Evolutionary conservation across 2,113 vertebrate genomes (phyloP), one percentile per base, ranked within the genome.

Genomic region (Pleuronectes platessa): DNA sequence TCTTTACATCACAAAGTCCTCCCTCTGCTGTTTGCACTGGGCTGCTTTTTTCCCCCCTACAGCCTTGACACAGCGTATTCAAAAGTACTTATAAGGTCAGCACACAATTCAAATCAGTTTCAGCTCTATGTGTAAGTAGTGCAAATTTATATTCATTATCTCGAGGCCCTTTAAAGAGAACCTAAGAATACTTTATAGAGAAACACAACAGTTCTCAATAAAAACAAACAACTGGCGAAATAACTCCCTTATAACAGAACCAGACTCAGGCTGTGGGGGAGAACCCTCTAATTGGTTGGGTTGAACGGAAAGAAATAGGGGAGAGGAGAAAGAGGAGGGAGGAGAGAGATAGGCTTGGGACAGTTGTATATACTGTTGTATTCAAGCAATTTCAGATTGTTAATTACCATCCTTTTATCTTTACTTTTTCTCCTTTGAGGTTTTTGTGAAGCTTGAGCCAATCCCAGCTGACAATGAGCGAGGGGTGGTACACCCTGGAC

Each of bases 1-100:
- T 74, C 71, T 85, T 74, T 66, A 37, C 42, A 26, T 90, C 83
- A 76, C 10, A 17, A n/a, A 68, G 79, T 40, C 47, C 51, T 47
- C 23, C 35, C 53, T 74, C 61, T 60, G 83, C 76, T 68, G 59
- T 71, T 71, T 67, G 71, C 40, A n/a, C 54, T 1, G 37, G 14
- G 65, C 63, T 42, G 63, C 15, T 71, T 74, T 71, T 45, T n/a
- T n/a, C n/a, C n/a, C n/a, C 72, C 70, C 63, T 51, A 7, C 68
- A 80, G 81, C 83, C 24, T 20, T 68, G 56, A 76, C 74, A 77
- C 26, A 61, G 59, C 68, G 18, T 8, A 67, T 79, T 73, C 56
- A 42, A 15, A 68, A 11, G 21, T 61, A 40, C 20, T 74, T 21
- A 55, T 49, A 35, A 68, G 53, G 56, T 79, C 74, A 66, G 31